Base-by-base conservation (phyloP, 64 coral and sea anemone species). In the Pocillopora verrucosa region DNA sequence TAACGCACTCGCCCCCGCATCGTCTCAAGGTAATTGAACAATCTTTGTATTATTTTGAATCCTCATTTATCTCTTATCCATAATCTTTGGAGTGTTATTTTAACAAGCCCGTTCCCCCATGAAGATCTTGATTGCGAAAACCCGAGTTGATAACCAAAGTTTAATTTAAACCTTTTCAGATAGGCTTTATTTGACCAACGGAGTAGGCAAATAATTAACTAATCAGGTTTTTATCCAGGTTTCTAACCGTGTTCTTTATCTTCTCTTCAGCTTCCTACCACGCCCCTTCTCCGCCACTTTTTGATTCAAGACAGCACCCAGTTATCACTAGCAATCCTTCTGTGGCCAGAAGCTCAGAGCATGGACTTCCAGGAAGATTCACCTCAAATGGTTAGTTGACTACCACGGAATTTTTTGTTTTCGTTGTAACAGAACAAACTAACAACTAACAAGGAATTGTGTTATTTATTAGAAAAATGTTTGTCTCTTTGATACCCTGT, bases 1-100 rank as follows among this genome's bases (percentile, higher is more conserved):
- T 72, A 89, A 78, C 5, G 97, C 97, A 0, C 70, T 99, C 26
- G 97, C 97, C 12, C 97, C 97, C 36, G 80, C 97, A 36, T 90
- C 92, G 1, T 72, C 83, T 58, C 90, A 92, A 87, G 80, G 81
- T 59, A 75, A 63, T 72, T 87, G 14, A 38, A 56, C 58, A 56
- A 67, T 74, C 16, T 30, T 45, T 45, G 58, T 60, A 75, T 25
- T 70, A 25, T 70, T 11, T 70, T 67, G 6, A 25, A 70, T 70
- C 67, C 25, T 20, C 1, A 5, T 70, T 70, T 1, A 70, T 70
- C 67, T 70, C 67, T 70, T 70, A 70, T 70, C 67, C 67, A 11
- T 70, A 7, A 20, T 25, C 11, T 25, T 24, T 3, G 16, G 16
- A 19, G 4, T 70, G 67, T 70, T 25, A 24, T 25, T 26, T 24